A percentile compares a stretch with the other conserved stretches of the same genome.
phyloP scores from a whole-genome alignment of 2,797 vertebrate genomes.

The Pipistrellus pygmaeus region DNA sequence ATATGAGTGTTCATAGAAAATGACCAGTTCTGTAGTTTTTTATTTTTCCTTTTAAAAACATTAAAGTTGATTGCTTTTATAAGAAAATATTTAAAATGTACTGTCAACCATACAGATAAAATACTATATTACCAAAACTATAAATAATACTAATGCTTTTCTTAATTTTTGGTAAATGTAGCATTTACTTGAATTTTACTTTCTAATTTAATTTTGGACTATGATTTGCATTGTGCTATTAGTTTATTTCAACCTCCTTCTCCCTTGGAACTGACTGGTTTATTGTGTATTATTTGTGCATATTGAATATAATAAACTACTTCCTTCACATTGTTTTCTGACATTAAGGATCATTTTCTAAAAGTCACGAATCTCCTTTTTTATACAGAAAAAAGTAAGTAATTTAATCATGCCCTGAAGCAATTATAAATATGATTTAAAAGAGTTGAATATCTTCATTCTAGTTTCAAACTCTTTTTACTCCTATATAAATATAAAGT shows the following conservation, averaged over 20 bases:
- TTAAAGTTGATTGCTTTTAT: not conserved
- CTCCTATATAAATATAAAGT: constrained; percentile 8
- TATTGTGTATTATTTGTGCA: not conserved
- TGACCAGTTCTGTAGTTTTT: not conserved
- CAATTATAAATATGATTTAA: constrained; percentile 3
- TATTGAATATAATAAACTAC: not conserved
- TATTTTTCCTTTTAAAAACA: not conserved
- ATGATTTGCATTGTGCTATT: not conserved
- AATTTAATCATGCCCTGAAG: not conserved
- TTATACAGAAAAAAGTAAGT: not conserved
- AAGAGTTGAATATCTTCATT: not conserved
- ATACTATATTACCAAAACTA: not conserved
- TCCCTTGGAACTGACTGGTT: not conserved
- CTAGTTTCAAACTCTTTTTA: not conserved
- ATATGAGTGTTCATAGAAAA: not conserved
- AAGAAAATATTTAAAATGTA: constrained; percentile 11
- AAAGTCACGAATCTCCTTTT: not conserved
- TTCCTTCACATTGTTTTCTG: not conserved
- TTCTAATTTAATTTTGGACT: constrained; percentile 19
- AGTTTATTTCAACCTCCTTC: not conserved
- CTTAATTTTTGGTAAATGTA: constrained; percentile 1
- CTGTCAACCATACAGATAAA: not conserved
- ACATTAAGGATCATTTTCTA: not conserved
- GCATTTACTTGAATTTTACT: not conserved
- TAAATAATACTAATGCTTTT: not conserved